These are phyloP conservation scores for Gasterosteus nipponicus DNA, from an alignment of 2,113 vertebrate species.

Conservation along the genomic window DNA sequence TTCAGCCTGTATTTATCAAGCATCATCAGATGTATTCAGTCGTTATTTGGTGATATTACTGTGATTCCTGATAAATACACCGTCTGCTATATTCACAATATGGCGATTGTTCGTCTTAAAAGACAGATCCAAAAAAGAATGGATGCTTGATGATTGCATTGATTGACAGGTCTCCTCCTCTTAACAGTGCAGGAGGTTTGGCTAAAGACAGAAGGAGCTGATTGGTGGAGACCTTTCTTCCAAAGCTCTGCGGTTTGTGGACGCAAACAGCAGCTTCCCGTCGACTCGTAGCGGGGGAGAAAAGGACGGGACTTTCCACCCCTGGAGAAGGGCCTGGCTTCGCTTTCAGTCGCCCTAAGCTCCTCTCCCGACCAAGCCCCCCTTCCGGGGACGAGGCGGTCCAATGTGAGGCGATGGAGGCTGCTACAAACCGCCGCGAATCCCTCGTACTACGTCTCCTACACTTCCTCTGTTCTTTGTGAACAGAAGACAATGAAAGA, in stretches of 20 bases:
- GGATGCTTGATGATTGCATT: background rate
- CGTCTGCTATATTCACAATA: background rate
- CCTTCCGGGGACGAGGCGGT: slow-evolving; percentile 50
- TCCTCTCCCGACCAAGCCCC: slow-evolving; percentile 61
- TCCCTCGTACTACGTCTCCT: background rate
- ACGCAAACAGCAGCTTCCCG: slow-evolving; percentile 53
- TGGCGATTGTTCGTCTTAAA: background rate
- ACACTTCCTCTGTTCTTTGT: slow-evolving; percentile 43
- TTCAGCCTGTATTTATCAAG: background rate
- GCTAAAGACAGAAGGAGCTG: slow-evolving; percentile 58
- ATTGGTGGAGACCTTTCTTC: slow-evolving; percentile 63
- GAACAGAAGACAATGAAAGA: slow-evolving; percentile 15
- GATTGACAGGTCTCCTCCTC: slow-evolving; percentile 25
- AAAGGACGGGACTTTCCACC: slow-evolving; percentile 10
- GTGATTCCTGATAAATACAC: background rate
- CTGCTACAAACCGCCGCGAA: slow-evolving; percentile 60
- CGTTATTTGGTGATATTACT: background rate
- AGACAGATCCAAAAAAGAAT: background rate
- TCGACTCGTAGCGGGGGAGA: slow-evolving; percentile 58
- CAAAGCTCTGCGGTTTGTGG: slow-evolving; percentile 39
- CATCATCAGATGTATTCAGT: background rate
- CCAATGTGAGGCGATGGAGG: slow-evolving; percentile 59
- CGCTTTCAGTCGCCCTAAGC: slow-evolving; percentile 20
- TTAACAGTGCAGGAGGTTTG: slow-evolving; percentile 62
- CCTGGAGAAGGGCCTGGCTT: slow-evolving; percentile 21